Evolutionary conservation across 2,888 invertebrate genomes (phyloP), one percentile per base, ranked within the genome.

Genomic region (Merodon equestris): DNA sequence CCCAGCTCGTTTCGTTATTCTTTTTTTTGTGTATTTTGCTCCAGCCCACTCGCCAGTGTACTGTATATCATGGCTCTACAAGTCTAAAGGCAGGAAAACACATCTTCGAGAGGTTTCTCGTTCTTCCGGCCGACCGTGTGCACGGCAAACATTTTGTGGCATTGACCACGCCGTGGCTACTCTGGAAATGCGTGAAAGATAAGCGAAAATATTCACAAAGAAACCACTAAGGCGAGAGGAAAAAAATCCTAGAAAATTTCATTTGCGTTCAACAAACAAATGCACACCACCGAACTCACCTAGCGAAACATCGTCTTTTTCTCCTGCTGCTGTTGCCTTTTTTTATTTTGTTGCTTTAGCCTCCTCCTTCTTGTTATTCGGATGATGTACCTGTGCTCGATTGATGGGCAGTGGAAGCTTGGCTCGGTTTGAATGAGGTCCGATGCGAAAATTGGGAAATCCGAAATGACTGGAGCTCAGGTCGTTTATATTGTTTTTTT

Each of bases 301-400:
- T 79, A 73, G 63, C 63, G 64, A 58, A 73, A 66, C 73, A 66
- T 66, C 48, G 57, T 70, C 14, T 18, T 66, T 51, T 58, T 38
- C 17, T 13, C 0, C 38, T 38, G 15, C 34, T 48, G 9, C 36
- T 27, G 3, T 27, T 27, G 27, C 27, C 27, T 40, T 53, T 9
- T 40, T 3, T 7, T 9, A 10, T 2, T 10, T 40, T 3, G 3
- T 40, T 1, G 40, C 9, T 10, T 40, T n/a, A n/a, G 9, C n/a
- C n/a, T 68, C 10, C 13, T 34, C 17, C 53, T 54, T 60, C 54
- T 53, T 40, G 27, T 38, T 71, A 40, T 44, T 50, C 56, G 67
- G 60, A 17, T 18, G 27, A 38, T 4, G 14, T 4, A 27, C 27
- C 27, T 27, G 27, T 27, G 27, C 7, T 14, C 1, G 47, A 47